phyloP scores from a whole-genome alignment of 2,113 vertebrate genomes.

The Malurus cyaneus region DNA sequence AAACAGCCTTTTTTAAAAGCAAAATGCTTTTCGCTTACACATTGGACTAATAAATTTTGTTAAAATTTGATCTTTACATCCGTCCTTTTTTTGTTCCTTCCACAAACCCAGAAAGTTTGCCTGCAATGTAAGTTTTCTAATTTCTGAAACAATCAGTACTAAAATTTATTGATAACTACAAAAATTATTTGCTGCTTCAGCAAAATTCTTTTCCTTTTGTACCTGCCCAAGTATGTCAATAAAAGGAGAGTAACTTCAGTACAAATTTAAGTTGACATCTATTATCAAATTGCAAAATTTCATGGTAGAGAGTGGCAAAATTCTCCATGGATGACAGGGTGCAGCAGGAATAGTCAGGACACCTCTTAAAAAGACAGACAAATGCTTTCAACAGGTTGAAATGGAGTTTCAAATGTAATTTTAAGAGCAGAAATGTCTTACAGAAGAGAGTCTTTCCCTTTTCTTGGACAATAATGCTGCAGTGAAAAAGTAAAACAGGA shows the following conservation, averaged over 20 bases:
- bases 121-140: neutral
- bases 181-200: neutral
- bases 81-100: neutral
- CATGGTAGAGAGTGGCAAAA: neutral
- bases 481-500: neutral
- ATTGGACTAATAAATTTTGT: neutral
- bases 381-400: neutral
- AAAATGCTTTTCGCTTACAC: neutral
- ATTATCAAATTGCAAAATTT: neutral
- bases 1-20: neutral
- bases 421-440: neutral
- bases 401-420: neutral
- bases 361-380: neutral
- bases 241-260: neutral
- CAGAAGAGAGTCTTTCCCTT: neutral
- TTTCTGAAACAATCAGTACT: neutral
- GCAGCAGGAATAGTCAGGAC: neutral
- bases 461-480: neutral
- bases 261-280: neutral
- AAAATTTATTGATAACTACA: neutral
- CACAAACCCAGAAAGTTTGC: neutral
- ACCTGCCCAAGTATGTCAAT: neutral
- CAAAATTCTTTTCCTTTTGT: neutral
- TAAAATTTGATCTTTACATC: neutral
- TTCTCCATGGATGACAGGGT: neutral